A percentile compares a stretch with the other conserved stretches of the same genome.
Evolutionary conservation across 2,797 vertebrate genomes (phyloP).

Genomic region (Crenichthys baileyi): DNA sequence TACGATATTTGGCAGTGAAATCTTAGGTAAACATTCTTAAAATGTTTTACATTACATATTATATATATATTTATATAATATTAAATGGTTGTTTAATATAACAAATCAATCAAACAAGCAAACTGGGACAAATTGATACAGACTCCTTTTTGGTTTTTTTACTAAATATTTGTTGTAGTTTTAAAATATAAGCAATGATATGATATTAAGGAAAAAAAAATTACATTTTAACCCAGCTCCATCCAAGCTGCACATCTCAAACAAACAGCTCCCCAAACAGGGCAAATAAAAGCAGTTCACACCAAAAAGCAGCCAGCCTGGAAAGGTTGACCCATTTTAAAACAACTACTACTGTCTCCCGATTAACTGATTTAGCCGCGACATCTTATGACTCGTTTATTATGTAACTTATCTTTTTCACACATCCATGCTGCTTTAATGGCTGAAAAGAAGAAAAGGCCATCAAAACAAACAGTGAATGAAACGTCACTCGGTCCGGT

Average conservation of each 20-base stretch:
- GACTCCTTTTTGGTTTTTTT: no score
- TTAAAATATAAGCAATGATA: neutral
- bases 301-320: conserved; percentile 25
- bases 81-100: neutral
- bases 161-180: no score
- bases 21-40: neutral
- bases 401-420: neutral
- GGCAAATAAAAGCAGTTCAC: conserved; percentile 18
- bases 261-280: neutral
- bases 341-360: neutral
- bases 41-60: no score
- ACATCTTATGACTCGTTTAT: neutral
- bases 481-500: conserved; percentile 9
- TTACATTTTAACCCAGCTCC: conserved; percentile 31
- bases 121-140: no score
- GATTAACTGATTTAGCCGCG: neutral
- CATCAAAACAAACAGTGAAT: conserved; percentile 13
- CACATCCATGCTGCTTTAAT: neutral
- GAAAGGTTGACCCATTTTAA: neutral
- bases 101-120: neutral
- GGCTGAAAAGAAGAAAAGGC: neutral
- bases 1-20: neutral
- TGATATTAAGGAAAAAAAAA: neutral
- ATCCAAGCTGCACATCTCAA: conserved; percentile 9
- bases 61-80: neutral